A percentile compares a stretch with the other conserved stretches of the same genome.
These are phyloP conservation scores for Nephrotoma guestfalica DNA, from an alignment of 2,888 invertebrate species.

Conservation along the genomic window DNA sequence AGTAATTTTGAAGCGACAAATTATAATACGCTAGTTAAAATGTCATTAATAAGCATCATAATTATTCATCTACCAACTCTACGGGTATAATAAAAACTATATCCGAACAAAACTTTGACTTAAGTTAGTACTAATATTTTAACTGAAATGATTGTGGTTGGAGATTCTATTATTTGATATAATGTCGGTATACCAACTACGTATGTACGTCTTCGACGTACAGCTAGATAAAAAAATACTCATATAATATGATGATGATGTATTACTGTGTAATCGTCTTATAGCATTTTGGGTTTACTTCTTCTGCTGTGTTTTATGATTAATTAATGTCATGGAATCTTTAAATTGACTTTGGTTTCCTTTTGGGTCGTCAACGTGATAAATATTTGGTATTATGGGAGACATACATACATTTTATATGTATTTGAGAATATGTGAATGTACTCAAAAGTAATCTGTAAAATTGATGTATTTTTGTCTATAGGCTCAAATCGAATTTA, in stretches of 20 bases:
- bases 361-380: not conserved
- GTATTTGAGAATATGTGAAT: no score
- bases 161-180: not conserved
- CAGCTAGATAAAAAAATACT: not conserved
- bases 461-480: no score
- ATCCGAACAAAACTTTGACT: not conserved
- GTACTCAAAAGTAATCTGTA: no score
- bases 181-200: not conserved
- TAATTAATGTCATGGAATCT: not conserved
- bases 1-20: not conserved
- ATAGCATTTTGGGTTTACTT: not conserved
- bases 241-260: not conserved
- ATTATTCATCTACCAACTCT: not conserved
- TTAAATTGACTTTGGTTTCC: not conserved
- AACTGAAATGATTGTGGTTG: not conserved
- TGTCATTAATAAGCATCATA: not conserved
- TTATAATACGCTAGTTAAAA: not conserved
- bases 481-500: no score
- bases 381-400: not conserved
- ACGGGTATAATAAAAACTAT: not conserved
- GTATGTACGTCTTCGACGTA: not conserved
- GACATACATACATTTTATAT: no score
- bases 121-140: not conserved
- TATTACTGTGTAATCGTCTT: not conserved
- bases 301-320: not conserved